Percentiles rank a stretch among this genome's conserved stretches.
phyloP scores from a whole-genome alignment of 1,140 invertebrate species.

The Drosophila tsacasi region DNA sequence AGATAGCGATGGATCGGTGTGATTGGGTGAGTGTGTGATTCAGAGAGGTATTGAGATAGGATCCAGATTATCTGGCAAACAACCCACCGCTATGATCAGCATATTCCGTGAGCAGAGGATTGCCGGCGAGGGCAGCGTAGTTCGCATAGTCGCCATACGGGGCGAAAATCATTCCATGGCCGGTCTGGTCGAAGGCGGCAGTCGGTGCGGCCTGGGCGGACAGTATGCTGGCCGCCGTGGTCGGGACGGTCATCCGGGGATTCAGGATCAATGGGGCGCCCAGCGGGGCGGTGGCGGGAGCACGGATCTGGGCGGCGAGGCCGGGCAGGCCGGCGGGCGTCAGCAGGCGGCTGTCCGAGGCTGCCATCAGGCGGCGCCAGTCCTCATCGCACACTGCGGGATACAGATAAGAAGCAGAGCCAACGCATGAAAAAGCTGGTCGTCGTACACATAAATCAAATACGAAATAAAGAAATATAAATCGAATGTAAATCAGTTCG shows the following conservation, averaged over 20 bases:
- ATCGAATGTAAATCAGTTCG: slow-evolving; percentile 45
- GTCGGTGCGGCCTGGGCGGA: slow-evolving; percentile 92
- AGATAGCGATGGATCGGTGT: slow-evolving; percentile 42
- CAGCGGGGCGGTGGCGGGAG: slow-evolving; percentile 88
- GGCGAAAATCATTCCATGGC: slow-evolving; percentile 88
- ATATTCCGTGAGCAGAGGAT: slow-evolving; percentile 94
- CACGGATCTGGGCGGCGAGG: slow-evolving; percentile 88
- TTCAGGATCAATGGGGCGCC: slow-evolving; percentile 95
- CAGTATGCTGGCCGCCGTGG: slow-evolving; percentile 90
- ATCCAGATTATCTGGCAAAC: slow-evolving; percentile 89
- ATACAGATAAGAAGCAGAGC: slow-evolving; percentile 81
- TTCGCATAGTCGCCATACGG: slow-evolving; percentile 95
- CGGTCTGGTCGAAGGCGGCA: slow-evolving; percentile 88
- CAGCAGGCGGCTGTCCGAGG: slow-evolving; percentile 90
- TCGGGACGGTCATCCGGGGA: slow-evolving; percentile 93
- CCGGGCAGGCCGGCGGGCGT: slow-evolving; percentile 87
- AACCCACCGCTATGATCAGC: slow-evolving; percentile 98
- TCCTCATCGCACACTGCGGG: slow-evolving; percentile 89
- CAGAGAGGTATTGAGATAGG: slow-evolving; percentile 13
- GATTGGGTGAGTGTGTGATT: slow-evolving; percentile 24
- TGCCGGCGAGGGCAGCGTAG: slow-evolving; percentile 93
- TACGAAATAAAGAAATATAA: slow-evolving; percentile 67
- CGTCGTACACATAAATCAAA: slow-evolving; percentile 63
- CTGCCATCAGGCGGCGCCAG: slow-evolving; percentile 91
- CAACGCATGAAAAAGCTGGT: slow-evolving; percentile 83